phyloP scores from a whole-genome alignment of 1,140 invertebrate species.

The Bacillus rossius region DNA sequence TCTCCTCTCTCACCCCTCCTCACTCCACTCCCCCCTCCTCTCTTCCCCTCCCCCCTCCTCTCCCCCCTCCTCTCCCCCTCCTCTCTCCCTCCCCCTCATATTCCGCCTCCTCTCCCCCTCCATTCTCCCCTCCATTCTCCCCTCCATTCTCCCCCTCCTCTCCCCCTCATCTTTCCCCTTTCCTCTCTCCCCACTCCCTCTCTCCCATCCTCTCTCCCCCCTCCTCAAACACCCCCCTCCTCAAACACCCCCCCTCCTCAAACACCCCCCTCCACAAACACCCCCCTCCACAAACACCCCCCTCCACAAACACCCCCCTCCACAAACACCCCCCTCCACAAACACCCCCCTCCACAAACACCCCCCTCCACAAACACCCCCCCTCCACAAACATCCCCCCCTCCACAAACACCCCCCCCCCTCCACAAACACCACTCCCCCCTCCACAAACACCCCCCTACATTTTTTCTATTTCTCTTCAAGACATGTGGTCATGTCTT shows the following conservation, averaged over 20 bases:
- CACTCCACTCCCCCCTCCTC: too few relatives aligned
- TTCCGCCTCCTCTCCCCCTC: neutral
- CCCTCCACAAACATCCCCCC: too few relatives aligned
- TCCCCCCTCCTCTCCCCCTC: neutral
- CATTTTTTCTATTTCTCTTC: too few relatives aligned
- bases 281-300: neutral
- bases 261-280: neutral
- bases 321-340: too few relatives aligned
- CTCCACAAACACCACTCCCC: too few relatives aligned
- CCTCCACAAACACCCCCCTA: too few relatives aligned
- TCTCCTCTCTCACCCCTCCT: too few relatives aligned
- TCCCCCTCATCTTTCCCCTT: neutral
- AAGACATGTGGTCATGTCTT: too few relatives aligned
- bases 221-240: neutral
- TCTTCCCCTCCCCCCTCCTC: neutral
- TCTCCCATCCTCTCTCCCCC: too few relatives aligned
- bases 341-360: too few relatives aligned
- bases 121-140: neutral
- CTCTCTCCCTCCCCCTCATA: neutral
- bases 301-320: neutral
- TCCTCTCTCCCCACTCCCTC: neutral
- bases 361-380: too few relatives aligned
- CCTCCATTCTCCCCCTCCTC: neutral
- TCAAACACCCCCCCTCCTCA: neutral
- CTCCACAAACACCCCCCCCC: too few relatives aligned